phyloP scores from a whole-genome alignment of 2,888 invertebrate genomes.

The Papilio protenor region DNA sequence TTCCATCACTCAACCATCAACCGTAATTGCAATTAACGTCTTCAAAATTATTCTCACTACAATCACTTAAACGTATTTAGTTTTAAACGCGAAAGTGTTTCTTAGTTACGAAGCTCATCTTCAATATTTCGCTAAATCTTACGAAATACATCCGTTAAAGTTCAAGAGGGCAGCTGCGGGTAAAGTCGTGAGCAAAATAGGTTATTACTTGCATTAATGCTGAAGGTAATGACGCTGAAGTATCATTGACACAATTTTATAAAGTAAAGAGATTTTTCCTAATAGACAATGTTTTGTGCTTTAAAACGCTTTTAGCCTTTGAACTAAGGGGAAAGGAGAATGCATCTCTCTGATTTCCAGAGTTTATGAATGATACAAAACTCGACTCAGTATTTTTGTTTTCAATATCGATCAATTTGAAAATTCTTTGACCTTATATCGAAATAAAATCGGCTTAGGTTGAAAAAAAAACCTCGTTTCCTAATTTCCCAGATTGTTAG shows the following conservation, averaged over 20 bases:
- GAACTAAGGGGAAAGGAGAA: not conserved
- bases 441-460: not conserved
- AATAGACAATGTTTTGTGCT: not conserved
- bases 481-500: too few species aligned
- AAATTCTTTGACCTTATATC: not conserved
- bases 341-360: not conserved
- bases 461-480: not conserved
- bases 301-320: slow-evolving; percentile 4
- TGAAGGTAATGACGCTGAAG: slow-evolving; percentile 28
- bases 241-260: slow-evolving; percentile 31
- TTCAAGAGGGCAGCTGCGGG: slow-evolving; percentile 64
- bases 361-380: not conserved
- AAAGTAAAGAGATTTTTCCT: slow-evolving; percentile 3
- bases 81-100: slow-evolving; percentile 74
- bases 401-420: not conserved
- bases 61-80: slow-evolving; percentile 44
- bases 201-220: slow-evolving; percentile 42
- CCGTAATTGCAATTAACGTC: slow-evolving; percentile 28
- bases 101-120: slow-evolving; percentile 72
- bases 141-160: slow-evolving; percentile 72
- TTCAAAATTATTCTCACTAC: slow-evolving; percentile 26
- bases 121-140: slow-evolving; percentile 68
- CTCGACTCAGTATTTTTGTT: not conserved
- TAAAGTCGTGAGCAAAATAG: slow-evolving; percentile 51
- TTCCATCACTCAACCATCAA: slow-evolving; percentile 31